These are phyloP conservation scores for Epinotia ramella DNA, from an alignment of 2,888 invertebrate genomes.

Conservation along the genomic window DNA sequence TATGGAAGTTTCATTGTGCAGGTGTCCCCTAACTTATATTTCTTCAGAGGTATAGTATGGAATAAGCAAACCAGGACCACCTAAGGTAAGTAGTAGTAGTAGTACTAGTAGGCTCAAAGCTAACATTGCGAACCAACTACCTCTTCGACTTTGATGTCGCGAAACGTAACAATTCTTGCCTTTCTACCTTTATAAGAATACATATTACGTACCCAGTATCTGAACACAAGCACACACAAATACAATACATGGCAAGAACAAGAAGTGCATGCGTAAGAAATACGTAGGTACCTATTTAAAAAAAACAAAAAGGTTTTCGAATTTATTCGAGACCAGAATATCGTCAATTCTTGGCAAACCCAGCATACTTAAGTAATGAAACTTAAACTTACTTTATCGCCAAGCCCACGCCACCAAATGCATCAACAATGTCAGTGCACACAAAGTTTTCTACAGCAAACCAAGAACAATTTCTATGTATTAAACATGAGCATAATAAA, in stretches of 20 bases:
- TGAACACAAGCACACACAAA: no score
- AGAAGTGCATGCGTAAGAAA: not conserved
- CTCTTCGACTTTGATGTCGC: not conserved
- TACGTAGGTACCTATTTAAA: not conserved
- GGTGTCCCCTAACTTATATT: not conserved
- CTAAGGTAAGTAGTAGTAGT: not conserved
- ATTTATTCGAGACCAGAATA: no score
- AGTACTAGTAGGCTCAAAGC: not conserved
- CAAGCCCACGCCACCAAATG: conserved; percentile 7
- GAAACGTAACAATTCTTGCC: not conserved
- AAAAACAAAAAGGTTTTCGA: no score
- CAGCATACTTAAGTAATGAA: not conserved
- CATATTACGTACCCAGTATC: no score
- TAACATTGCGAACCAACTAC: not conserved
- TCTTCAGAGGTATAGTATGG: no score
- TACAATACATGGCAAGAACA: not conserved
- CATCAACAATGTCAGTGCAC: conserved; percentile 35
- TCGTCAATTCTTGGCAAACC: not conserved
- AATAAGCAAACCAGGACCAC: not conserved
- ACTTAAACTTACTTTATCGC: conserved; percentile 5
- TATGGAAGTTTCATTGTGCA: not conserved
- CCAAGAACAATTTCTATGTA: conserved; percentile 40
- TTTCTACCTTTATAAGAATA: not conserved
- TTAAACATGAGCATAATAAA: conserved; percentile 58
- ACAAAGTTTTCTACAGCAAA: conserved; percentile 30